Percentiles rank a stretch among this genome's conserved stretches.
Evolutionary conservation across 2,113 vertebrate genomes (phyloP).

Genomic region (Mugil cephalus): DNA sequence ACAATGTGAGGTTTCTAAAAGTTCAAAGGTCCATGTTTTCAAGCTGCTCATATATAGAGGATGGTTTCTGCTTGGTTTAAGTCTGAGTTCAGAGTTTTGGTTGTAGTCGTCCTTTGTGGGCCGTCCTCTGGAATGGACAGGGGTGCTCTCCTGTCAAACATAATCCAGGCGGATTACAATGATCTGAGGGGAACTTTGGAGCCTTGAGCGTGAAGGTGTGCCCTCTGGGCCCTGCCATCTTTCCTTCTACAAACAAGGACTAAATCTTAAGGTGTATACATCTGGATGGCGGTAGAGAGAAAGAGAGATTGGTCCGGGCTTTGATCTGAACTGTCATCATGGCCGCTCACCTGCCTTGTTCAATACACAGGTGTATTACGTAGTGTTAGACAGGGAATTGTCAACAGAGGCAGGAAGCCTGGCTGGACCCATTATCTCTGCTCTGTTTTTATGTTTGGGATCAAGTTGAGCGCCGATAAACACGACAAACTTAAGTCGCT

Average conservation of each 20-base stretch:
- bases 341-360: slow-evolving; percentile 25
- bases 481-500: slow-evolving; percentile 36
- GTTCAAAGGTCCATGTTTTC: slow-evolving; percentile 74
- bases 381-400: slow-evolving; percentile 12
- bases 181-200: slow-evolving; percentile 87
- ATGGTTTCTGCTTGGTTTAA: slow-evolving; percentile 18
- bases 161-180: slow-evolving; percentile 78
- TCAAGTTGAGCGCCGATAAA: slow-evolving; percentile 9
- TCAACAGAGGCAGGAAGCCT: slow-evolving; percentile 35
- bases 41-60: slow-evolving; percentile 31
- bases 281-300: slow-evolving; percentile 54
- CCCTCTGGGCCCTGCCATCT: slow-evolving; percentile 63
- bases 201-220: slow-evolving; percentile 82
- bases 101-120: slow-evolving; percentile 54
- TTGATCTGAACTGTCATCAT: slow-evolving; percentile 46
- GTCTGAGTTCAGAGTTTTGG: slow-evolving; percentile 18
- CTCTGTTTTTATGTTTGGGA: slow-evolving; percentile 18
- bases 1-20: slow-evolving; percentile 25
- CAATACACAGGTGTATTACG: slow-evolving; percentile 43
- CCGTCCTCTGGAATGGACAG: slow-evolving; percentile 37
- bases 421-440: slow-evolving; percentile 24
- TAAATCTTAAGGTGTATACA: slow-evolving; percentile 79
- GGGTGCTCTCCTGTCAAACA: slow-evolving; percentile 76
- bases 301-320: slow-evolving; percentile 14
- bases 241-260: slow-evolving; percentile 80